Base-by-base conservation (phyloP, 1,140 invertebrate species). In the Argopecten irradians region DNA sequence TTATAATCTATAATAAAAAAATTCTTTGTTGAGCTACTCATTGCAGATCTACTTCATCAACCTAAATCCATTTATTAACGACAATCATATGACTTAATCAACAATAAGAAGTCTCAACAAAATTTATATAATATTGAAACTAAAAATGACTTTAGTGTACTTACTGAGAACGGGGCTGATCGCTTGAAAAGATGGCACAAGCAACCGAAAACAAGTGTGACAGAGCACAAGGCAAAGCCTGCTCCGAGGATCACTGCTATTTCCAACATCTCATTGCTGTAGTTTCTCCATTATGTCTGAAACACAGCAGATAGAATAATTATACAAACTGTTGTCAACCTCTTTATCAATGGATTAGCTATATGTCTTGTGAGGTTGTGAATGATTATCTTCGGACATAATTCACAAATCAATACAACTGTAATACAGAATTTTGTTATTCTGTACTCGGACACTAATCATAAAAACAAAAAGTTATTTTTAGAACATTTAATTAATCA, bases 171-270 rank as follows among this genome's bases (percentile, higher is more conserved):
- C 46, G 88, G 36, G 85, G 39, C 71, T 83, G 86, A 83, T 55
- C 85, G 82, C n/a, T 86, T 86, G 46, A 89, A 89, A 11, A 86
- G 85, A 83, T 86, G 85, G 71, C 88, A 89, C 39, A 89, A 71
- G 86, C 88, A 89, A 32, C 71, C 82, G 86, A 89, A 89, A 1
- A 89, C 41, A 34, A 89, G 35, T 3, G 43, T 19, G 28, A 89
- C 82, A 14, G 85, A 86, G 13, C 84, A 82, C 35, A 89, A 9
- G 32, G 84, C 43, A n/a, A 89, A 71, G 83, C 41, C 85, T 46
- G 83, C 55, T 13, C 88, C 84, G 16, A 85, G 84, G n/a, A 89
- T 33, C 32, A 88, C 0, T 11, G 87, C 33, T 32, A 86, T 43
- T 19, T 89, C 88, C n/a, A 89, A 83, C 88, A 89, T 89, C 5